These are phyloP conservation scores for Trichogramma dendrolimi DNA, from an alignment of 2,888 invertebrate species.

Conservation along the genomic window DNA sequence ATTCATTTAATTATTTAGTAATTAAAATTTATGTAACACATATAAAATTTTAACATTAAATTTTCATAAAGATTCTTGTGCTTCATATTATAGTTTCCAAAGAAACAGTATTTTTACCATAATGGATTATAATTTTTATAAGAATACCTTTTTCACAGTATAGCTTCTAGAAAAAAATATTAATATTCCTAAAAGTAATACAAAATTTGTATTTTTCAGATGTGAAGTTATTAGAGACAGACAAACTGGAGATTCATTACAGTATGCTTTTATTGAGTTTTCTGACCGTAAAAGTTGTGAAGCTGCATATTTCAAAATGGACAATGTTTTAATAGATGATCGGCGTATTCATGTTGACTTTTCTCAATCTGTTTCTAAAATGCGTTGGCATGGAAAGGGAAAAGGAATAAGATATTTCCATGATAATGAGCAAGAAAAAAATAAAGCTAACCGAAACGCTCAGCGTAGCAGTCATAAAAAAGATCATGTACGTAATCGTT, in stretches of 20 bases:
- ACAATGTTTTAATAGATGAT: slow-evolving; percentile 98
- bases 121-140: no score
- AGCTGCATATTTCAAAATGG: slow-evolving; percentile 99
- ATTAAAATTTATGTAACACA: background rate
- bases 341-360: slow-evolving; percentile 98
- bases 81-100: no score
- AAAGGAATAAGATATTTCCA: slow-evolving; percentile 60
- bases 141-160: no score
- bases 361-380: slow-evolving; percentile 95
- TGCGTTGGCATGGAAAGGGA: slow-evolving; percentile 86
- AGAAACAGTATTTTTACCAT: no score
- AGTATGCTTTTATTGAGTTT: slow-evolving; percentile 99
- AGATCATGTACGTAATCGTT: slow-evolving; percentile 16
- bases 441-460: slow-evolving; percentile 13
- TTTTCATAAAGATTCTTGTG: background rate
- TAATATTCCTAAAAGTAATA: background rate
- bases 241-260: slow-evolving; percentile 87
- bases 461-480: slow-evolving; percentile 13
- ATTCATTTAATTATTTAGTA: slow-evolving; percentile 1
- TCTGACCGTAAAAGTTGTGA: slow-evolving; percentile 89
- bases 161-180: background rate
- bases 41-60: background rate
- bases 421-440: slow-evolving; percentile 28
- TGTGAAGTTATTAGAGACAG: slow-evolving; percentile 96
- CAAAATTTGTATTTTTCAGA: slow-evolving; percentile 40